Base-by-base conservation (phyloP, 2,888 invertebrate genomes). In the Acanthopleura granulata region DNA sequence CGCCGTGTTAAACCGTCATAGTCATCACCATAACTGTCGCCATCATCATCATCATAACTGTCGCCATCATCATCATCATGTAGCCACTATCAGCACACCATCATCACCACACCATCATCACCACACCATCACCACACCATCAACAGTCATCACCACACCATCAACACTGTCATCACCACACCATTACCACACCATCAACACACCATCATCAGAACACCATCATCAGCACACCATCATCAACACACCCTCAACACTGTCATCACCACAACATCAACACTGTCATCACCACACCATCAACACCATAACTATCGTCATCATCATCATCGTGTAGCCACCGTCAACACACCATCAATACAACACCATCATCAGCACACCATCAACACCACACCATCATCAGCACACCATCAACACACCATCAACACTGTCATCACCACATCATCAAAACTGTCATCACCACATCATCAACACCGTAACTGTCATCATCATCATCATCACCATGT, bases 221-320 rank as follows among this genome's bases (percentile, higher is more conserved):
- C n/a, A n/a, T n/a, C n/a, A n/a, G n/a, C n/a, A n/a, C n/a, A n/a
- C n/a, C n/a, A n/a, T n/a, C n/a, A n/a, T n/a, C n/a, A n/a, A n/a
- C n/a, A n/a, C n/a, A n/a, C n/a, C n/a, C n/a, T n/a, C n/a, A n/a
- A n/a, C n/a, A n/a, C 9, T 40, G 40, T 40, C 9, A 40, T 40
- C 40, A 40, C 40, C 40, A 40, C 3, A 40, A 3, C 40, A 40
- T 9, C 40, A 40, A 6, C 40, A 40, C 9, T 40, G 40, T 40
- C 4, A 40, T 40, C 40, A 40, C 40, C 3, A 40, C 3, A 40
- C 9, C 40, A 40, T 57, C 72, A 72, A 57, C 25, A 72, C 30
- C 72, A n/a, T 72, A 57, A 62, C 61, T 40, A 62, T 51, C 62
- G 30, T 72, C 25, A 72, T 72, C 61, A 72, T 72, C 72, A 29